phyloP scores from a whole-genome alignment of 1,140 invertebrate species.

The Bradysia coprophila region DNA sequence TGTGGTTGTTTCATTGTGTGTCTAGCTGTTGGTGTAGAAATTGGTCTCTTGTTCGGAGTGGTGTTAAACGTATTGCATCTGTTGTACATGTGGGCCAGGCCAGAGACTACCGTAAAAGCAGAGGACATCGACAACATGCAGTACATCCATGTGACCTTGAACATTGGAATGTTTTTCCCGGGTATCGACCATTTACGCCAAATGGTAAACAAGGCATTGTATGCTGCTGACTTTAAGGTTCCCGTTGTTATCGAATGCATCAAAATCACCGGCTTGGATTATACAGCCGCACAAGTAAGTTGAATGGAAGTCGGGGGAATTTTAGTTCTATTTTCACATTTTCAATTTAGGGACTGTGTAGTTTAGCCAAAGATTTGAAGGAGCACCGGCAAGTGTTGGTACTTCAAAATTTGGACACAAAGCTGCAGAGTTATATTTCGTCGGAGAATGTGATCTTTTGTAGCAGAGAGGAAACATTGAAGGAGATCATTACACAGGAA shows the following conservation, averaged over 20 bases:
- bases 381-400: conserved; percentile 11
- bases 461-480: conserved; percentile 12
- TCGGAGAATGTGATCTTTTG: conserved; percentile 17
- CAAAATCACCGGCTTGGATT: conserved; percentile 39
- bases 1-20: conserved; percentile 62
- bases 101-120: conserved; percentile 41
- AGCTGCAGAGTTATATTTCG: conserved; percentile 13
- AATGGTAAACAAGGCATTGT: conserved; percentile 26
- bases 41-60: conserved; percentile 74
- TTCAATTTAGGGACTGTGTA: background rate
- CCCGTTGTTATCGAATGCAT: conserved; percentile 38
- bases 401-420: conserved; percentile 13
- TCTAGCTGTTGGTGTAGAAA: conserved; percentile 61
- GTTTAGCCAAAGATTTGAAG: conserved; percentile 8
- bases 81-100: conserved; percentile 61
- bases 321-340: background rate
- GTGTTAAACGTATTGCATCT: conserved; percentile 62
- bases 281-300: conserved; percentile 25
- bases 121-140: conserved; percentile 23
- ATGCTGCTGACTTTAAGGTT: conserved; percentile 17
- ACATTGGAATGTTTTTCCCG: conserved; percentile 43
- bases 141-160: conserved; percentile 35
- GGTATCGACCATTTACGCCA: conserved; percentile 34
- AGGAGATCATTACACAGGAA: conserved; percentile 19
- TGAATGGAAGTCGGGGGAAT: background rate